phyloP scores from a whole-genome alignment of 2,113 vertebrate species.

The Antechinus stuartii region DNA sequence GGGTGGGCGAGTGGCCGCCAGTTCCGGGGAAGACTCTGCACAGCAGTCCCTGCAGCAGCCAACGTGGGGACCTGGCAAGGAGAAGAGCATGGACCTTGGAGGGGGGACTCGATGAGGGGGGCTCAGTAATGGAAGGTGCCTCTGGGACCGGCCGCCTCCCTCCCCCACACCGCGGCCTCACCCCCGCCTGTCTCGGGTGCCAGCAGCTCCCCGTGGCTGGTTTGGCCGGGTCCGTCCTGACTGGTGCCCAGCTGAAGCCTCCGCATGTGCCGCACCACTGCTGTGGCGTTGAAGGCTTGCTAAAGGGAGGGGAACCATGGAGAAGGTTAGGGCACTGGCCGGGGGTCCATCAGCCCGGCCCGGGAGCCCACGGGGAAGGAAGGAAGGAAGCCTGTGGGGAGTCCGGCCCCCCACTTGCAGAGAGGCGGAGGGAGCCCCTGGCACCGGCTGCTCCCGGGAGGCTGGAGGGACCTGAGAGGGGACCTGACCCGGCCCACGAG shows the following conservation, averaged over 20 bases:
- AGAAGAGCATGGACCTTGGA: neutral
- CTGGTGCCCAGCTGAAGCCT: conserved; percentile 95
- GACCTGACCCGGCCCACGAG: neutral
- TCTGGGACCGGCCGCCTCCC: neutral
- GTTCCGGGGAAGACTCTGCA: conserved; percentile 43
- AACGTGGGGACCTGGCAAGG: conserved; percentile 30
- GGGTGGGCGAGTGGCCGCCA: conserved; percentile 41
- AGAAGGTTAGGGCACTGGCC: accelerated
- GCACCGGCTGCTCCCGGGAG: neutral
- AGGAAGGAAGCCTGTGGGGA: neutral
- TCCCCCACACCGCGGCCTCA: conserved; percentile 66
- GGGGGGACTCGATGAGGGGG: neutral
- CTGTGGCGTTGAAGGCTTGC: conserved; percentile 99
- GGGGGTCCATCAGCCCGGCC: neutral
- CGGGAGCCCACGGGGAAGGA: neutral
- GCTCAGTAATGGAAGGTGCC: no score
- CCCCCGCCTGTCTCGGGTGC: conserved; percentile 83
- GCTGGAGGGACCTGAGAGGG: neutral
- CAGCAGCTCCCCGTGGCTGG: conserved; percentile 84
- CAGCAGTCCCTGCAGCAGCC: conserved; percentile 77
- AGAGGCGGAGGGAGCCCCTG: no score
- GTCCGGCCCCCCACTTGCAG: no score
- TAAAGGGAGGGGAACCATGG: conserved; percentile 73
- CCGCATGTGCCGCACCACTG: conserved; percentile 97
- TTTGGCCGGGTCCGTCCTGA: conserved; percentile 88